phyloP scores from a whole-genome alignment of 1,140 invertebrate genomes.

The Drosophila fuyamai region DNA sequence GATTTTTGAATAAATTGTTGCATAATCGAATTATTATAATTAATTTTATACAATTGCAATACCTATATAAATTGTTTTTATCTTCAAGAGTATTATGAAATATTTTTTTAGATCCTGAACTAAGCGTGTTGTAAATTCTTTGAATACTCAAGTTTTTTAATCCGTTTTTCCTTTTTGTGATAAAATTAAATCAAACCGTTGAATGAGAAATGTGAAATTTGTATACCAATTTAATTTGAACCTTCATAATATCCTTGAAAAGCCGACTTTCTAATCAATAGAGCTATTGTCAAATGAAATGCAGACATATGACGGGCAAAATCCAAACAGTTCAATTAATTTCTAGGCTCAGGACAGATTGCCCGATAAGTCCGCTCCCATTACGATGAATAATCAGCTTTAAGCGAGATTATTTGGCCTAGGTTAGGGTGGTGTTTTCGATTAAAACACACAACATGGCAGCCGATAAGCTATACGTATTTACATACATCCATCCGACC shows the following conservation, averaged over 20 bases:
- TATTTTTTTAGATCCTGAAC: no score
- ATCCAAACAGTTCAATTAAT: constrained; percentile 29
- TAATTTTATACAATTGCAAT: not conserved
- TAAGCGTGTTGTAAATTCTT: no score
- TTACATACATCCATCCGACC: constrained; percentile 32
- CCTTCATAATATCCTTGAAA: not conserved
- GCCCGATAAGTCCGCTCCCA: constrained; percentile 20
- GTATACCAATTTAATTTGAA: not conserved
- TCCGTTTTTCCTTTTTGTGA: no score
- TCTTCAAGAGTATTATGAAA: no score
- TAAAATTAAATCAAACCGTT: no score
- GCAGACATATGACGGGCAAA: constrained; percentile 18
- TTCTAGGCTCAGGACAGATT: not conserved
- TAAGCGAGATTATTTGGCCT: constrained; percentile 24
- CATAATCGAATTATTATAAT: not conserved
- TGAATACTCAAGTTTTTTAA: no score
- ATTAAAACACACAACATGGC: constrained; percentile 63
- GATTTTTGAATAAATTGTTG: not conserved
- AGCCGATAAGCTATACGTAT: constrained; percentile 58
- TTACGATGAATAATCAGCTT: constrained; percentile 42
- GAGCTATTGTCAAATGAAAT: constrained; percentile 8
- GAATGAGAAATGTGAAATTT: no score
- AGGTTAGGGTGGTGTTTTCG: constrained; percentile 69
- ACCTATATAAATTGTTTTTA: no score
- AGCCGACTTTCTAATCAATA: not conserved